These are phyloP conservation scores for Isurus oxyrinchus DNA, from an alignment of 2,113 vertebrate genomes.

Conservation along the genomic window DNA sequence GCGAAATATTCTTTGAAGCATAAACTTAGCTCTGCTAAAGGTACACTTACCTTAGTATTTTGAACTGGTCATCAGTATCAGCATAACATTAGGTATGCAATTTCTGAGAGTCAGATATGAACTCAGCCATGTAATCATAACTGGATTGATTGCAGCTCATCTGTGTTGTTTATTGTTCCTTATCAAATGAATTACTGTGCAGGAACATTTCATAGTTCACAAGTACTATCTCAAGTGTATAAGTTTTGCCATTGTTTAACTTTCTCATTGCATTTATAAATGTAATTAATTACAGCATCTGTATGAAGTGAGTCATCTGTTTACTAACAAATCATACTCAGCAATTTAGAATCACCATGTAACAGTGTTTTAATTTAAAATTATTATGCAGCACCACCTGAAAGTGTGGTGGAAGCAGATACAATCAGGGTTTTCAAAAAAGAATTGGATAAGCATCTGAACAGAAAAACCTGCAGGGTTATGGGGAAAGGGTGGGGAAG, in stretches of 20 bases:
- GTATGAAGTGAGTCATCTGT: background rate
- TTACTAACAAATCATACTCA: background rate
- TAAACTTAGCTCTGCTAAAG: background rate
- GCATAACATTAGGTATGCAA: background rate
- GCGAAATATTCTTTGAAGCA: background rate
- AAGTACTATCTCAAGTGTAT: background rate
- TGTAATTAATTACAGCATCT: background rate
- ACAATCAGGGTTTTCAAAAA: background rate
- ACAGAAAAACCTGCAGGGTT: background rate
- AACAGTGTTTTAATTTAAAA: background rate
- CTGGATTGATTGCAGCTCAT: background rate
- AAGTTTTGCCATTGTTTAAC: background rate
- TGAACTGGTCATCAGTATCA: background rate
- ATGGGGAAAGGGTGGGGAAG: background rate
- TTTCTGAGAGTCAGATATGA: background rate
- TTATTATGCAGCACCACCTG: background rate
- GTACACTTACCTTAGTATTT: background rate
- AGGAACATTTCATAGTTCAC: slow-evolving; percentile 8
- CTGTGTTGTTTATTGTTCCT: background rate
- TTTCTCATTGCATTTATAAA: background rate
- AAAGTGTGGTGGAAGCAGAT: background rate
- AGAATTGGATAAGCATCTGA: background rate
- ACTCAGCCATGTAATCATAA: background rate
- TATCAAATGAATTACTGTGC: background rate
- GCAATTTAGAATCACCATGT: background rate